Percentiles rank a stretch among this genome's conserved stretches.
Conservation (phyloP, 92 coral and sea anemone species). For the Muricea muricata region DNA sequence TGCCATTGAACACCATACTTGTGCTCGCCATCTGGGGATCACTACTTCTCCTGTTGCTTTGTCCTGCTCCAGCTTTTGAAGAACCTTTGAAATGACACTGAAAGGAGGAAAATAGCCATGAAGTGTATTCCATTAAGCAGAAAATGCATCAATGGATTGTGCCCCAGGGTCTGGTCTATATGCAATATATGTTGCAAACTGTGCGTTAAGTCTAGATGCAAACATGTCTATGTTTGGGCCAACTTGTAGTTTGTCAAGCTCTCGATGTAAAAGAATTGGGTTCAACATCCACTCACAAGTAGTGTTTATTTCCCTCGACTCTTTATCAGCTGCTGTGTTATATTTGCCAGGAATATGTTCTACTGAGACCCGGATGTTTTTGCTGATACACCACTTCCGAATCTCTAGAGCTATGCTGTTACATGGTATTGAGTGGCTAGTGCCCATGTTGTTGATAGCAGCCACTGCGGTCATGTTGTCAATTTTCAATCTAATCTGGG, state of each 20-base stretch:
- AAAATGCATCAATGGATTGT: slow-evolving; percentile 14
- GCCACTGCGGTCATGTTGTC: slow-evolving; percentile 61
- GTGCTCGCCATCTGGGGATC: not conserved
- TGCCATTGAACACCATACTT: slow-evolving; percentile 1
- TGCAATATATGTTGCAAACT: not conserved
- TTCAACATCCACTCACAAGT: slow-evolving; percentile 16
- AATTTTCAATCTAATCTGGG: slow-evolving; percentile 16
- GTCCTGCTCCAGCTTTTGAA: slow-evolving; percentile 7
- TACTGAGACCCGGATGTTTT: slow-evolving; percentile 51
- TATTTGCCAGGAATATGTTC: slow-evolving; percentile 52
- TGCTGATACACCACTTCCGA: slow-evolving; percentile 53
- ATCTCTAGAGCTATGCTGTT: slow-evolving; percentile 52
- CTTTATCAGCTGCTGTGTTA: slow-evolving; percentile 42
- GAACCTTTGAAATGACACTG: not conserved
- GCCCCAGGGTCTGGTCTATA: slow-evolving; percentile 16
- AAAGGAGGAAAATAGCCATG: not conserved
- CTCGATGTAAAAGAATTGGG: slow-evolving; percentile 15
- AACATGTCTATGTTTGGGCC: slow-evolving; percentile 30
- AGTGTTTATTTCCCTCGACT: slow-evolving; percentile 4
- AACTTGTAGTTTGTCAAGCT: slow-evolving; percentile 26
- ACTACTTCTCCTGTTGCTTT: not conserved
- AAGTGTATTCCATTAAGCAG: not conserved
- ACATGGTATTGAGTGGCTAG: slow-evolving; percentile 32
- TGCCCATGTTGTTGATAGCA: slow-evolving; percentile 54
- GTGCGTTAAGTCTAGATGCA: slow-evolving; percentile 13